These are phyloP conservation scores for Rafetus swinhoei DNA, from an alignment of 2,113 vertebrate genomes.

Conservation along the genomic window DNA sequence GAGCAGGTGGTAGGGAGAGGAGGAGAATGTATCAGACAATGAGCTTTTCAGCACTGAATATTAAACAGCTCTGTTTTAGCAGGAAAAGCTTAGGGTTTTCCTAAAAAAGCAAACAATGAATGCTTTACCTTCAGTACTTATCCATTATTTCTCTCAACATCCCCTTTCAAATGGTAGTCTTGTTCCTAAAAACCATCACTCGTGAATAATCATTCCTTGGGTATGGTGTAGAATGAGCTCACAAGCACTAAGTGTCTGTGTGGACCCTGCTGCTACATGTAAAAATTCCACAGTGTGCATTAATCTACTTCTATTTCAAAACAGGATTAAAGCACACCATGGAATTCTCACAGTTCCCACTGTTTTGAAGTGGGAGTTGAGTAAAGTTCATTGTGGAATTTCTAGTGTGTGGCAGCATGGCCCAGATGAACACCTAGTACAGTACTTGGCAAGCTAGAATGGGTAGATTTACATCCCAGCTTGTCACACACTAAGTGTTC, in stretches of 20 bases:
- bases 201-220: not conserved
- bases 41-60: not conserved
- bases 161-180: not conserved
- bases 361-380: not conserved
- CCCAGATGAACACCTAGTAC: not conserved
- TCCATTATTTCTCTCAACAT: not conserved
- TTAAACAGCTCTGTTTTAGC: not conserved
- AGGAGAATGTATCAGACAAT: not conserved
- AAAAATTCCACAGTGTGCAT: not conserved
- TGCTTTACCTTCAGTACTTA: not conserved
- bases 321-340: too few species aligned
- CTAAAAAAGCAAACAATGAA: not conserved
- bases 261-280: not conserved
- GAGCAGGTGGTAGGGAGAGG: not conserved
- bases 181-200: not conserved
- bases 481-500: not conserved
- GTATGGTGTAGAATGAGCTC: fast-evolving
- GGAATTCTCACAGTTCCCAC: too few species aligned
- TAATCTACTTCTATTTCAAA: not conserved
- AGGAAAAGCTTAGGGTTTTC: not conserved
- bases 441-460: not conserved
- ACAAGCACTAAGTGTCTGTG: not conserved
- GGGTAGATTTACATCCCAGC: not conserved
- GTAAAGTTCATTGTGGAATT: not conserved
- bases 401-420: not conserved